Percentiles rank a stretch among this genome's conserved stretches.
Conservation (phyloP, 1,140 invertebrate genomes). For the Hirudo medicinalis region DNA sequence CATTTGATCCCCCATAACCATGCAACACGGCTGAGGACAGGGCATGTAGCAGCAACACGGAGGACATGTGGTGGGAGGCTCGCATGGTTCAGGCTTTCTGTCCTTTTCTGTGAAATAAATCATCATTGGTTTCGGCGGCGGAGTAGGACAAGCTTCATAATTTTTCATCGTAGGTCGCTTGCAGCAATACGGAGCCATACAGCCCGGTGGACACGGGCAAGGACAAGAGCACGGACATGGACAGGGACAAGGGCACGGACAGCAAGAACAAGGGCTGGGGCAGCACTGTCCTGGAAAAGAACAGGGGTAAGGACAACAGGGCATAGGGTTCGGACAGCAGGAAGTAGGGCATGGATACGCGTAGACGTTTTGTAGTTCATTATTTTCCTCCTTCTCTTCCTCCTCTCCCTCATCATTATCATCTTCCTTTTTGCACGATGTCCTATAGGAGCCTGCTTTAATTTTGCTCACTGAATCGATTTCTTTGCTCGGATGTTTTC, state of each 20-base stretch:
- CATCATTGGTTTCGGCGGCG: not conserved
- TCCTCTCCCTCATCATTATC: no score
- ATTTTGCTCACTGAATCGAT: no score
- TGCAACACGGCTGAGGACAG: not conserved
- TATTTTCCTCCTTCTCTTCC: no score
- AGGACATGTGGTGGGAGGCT: not conserved
- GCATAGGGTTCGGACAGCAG: no score
- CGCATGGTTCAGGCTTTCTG: not conserved
- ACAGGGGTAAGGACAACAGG: not conserved
- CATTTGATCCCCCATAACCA: not conserved
- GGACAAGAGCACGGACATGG: not conserved
- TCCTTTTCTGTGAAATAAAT: slow-evolving; percentile 7
- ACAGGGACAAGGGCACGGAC: not conserved
- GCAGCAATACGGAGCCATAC: not conserved
- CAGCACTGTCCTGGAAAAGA: not conserved
- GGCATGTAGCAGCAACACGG: not conserved
- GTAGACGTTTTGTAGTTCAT: no score
- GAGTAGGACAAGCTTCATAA: slow-evolving; percentile 1
- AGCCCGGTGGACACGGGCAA: not conserved
- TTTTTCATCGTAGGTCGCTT: slow-evolving; percentile 5
- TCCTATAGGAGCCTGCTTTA: no score
- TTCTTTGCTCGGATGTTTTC: no score
- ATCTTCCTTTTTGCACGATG: no score
- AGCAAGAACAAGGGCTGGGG: not conserved
- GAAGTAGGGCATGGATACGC: no score